Conservation (phyloP, 2,797 vertebrate species). For the Chloroceryle amazona region DNA sequence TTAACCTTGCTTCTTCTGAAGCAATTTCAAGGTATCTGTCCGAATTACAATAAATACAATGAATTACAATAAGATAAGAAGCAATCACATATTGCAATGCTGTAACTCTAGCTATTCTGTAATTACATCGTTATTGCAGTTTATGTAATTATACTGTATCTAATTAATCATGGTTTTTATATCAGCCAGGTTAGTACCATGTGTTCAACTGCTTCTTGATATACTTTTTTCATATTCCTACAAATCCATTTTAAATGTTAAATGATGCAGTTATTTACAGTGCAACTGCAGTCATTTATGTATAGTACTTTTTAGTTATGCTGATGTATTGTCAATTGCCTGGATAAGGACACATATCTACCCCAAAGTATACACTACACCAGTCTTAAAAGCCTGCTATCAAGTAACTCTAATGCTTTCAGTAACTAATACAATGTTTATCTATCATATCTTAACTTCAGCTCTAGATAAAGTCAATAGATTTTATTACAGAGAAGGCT, state of each 20-base stretch:
- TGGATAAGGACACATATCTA: not conserved
- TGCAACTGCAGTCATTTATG: not conserved
- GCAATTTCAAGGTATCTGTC: not conserved
- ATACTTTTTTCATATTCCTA: not conserved
- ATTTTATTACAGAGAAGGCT: not conserved
- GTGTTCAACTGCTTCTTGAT: not conserved
- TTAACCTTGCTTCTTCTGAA: not conserved
- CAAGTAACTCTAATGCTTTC: not conserved
- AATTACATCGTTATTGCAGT: not conserved
- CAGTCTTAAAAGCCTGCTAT: not conserved
- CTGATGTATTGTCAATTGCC: conserved; percentile 4
- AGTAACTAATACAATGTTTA: not conserved
- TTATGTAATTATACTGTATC: not conserved
- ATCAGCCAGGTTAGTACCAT: not conserved
- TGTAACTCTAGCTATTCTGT: not conserved
- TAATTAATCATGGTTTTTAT: not conserved
- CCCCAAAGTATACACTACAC: not conserved
- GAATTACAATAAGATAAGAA: not conserved
- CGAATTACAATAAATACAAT: too few relatives aligned
- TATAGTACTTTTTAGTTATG: not conserved
- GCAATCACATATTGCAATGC: not conserved
- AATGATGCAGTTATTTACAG: not conserved
- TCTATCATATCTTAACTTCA: not conserved
- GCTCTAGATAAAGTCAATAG: not conserved
- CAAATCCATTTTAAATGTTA: not conserved